Percentiles rank a stretch among this genome's conserved stretches.
Evolutionary conservation across 2,113 vertebrate genomes (phyloP).

Genomic region (Lota lota): DNA sequence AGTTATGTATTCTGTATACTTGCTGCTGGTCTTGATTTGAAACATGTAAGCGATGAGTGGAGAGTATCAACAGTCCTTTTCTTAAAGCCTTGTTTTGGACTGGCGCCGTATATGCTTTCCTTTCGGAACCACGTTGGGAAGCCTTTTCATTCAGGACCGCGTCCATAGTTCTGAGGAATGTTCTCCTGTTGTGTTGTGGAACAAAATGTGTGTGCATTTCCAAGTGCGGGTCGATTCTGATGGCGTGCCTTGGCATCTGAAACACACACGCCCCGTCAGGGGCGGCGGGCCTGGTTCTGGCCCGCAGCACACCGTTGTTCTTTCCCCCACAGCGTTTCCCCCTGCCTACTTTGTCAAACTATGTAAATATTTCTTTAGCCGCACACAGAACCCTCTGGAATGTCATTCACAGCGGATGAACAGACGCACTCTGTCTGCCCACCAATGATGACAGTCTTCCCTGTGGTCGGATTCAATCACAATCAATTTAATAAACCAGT

Average conservation of each 20-base stretch:
- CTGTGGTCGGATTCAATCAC: background rate
- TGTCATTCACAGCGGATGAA: background rate
- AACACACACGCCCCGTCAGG: background rate
- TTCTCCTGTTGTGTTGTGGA: background rate
- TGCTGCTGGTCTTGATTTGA: too few relatives aligned
- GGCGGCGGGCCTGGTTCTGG: background rate
- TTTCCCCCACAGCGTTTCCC: background rate
- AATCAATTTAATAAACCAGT: background rate
- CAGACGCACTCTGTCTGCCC: background rate
- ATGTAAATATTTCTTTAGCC: background rate
- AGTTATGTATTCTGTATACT: too few relatives aligned
- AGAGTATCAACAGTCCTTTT: too few relatives aligned
- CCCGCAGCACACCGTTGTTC: background rate
- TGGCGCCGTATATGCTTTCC: background rate
- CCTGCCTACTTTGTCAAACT: background rate
- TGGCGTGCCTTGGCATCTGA: background rate
- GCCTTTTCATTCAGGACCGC: background rate
- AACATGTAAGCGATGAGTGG: too few relatives aligned
- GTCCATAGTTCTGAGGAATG: background rate
- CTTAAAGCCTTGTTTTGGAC: too few relatives aligned
- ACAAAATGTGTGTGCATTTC: background rate
- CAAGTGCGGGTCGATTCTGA: background rate
- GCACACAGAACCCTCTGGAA: background rate
- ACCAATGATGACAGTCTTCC: background rate
- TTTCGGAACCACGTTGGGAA: background rate